phyloP scores from a whole-genome alignment of 2,113 vertebrate species.

The Sialia sialis region DNA sequence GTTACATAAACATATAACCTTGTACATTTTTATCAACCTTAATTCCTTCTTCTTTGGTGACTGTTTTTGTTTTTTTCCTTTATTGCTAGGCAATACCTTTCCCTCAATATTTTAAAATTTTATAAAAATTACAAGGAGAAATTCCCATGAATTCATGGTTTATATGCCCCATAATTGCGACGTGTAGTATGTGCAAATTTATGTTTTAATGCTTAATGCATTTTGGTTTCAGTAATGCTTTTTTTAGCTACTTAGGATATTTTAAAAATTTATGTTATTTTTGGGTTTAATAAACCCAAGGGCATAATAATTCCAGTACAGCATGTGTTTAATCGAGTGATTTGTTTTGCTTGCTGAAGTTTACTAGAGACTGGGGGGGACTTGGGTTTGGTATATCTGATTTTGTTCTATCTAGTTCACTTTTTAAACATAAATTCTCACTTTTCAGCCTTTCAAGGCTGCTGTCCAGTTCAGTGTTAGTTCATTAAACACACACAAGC shows the following conservation, averaged over 20 bases:
- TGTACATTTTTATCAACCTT: fast-evolving
- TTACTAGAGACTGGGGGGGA: not conserved
- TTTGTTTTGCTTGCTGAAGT: not conserved
- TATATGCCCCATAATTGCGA: not conserved
- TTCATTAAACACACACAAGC: not conserved
- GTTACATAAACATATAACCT: not conserved
- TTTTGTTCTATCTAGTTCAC: not conserved
- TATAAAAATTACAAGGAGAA: not conserved
- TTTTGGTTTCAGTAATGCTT: not conserved
- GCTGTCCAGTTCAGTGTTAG: not conserved
- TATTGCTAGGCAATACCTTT: not conserved
- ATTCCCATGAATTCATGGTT: not conserved
- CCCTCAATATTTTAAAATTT: not conserved
- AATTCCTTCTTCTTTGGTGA: not conserved
- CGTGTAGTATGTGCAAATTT: not conserved
- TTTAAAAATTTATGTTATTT: not conserved
- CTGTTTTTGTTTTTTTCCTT: not conserved
- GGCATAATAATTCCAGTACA: not conserved
- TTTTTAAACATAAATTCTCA: not conserved
- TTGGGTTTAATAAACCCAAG: not conserved
- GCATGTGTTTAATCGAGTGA: not conserved
- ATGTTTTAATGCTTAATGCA: not conserved
- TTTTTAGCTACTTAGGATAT: not conserved
- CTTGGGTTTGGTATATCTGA: not conserved
- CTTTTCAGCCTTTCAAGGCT: not conserved